Evolutionary conservation across 92 coral and sea anemone genomes (phyloP), one percentile per base, ranked within the genome.

Genomic region (Galaxea fascicularis): DNA sequence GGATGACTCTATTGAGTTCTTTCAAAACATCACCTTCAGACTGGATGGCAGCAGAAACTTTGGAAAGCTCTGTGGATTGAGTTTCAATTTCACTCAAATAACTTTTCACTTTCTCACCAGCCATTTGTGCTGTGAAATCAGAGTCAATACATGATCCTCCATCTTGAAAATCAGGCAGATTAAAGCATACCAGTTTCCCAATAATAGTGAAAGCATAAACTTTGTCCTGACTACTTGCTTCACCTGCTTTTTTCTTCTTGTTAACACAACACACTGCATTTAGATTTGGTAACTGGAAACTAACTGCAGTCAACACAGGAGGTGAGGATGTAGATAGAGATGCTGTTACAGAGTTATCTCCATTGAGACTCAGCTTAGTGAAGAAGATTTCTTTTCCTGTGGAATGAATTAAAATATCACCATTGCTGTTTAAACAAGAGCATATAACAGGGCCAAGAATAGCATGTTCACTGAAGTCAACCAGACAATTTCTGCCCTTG

Each of bases 381-480:
- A 79, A 25, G 52, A 90, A 80, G 71, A 90, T 73, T 65, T 90
- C 93, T 49, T 86, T 79, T 15, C 93, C 91, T 65, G 93, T 90
- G 16, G 93, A 90, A 31, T 90, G 93, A 10, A 90, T 35, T 5
- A 90, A 53, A 12, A 80, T 64, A 57, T 90, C 82, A 24, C 41
- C 46, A 4, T 11, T 70, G 31, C 29, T 52, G 65, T 46, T 78
- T 66, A 90, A 22, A 57, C 88, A 59, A 51, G 93, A 90, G 56
- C 93, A 87, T 24, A 83, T 29, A 17, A 90, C 85, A 44, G 93
- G 93, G 20, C 92, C 93, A 41, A 85, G 80, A 58, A 90, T 77
- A 13, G 69, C 60, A 67, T 89, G 80, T 17, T 53, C 77, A 35
- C 82, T 49, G 71, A 82, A 90, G 10, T 51, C 1, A 17, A 58